These are phyloP conservation scores for Nothobranchius furzeri DNA, from an alignment of 2,113 vertebrate species.

Conservation along the genomic window DNA sequence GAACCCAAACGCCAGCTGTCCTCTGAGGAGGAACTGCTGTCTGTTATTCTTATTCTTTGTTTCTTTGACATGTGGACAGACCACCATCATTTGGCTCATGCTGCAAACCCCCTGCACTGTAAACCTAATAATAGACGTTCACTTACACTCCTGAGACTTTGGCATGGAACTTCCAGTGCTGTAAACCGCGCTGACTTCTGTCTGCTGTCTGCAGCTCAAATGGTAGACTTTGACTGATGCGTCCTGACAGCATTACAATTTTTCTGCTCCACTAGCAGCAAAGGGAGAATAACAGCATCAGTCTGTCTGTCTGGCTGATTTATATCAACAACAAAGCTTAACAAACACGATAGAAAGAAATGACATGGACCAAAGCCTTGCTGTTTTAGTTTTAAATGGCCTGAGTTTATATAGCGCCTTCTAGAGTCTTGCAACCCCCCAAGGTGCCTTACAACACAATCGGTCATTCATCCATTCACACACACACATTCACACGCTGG, in stretches of 20 bases:
- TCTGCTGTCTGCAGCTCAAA: slow-evolving; percentile 20
- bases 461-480: too few species aligned
- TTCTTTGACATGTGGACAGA: slow-evolving; percentile 13
- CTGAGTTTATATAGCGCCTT: too few species aligned
- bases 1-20: slow-evolving; percentile 1
- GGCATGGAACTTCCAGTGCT: slow-evolving; percentile 32
- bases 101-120: slow-evolving; percentile 24
- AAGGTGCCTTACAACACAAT: too few species aligned
- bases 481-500: too few species aligned
- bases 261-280: slow-evolving; percentile 17
- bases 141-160: slow-evolving; percentile 35
- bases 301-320: slow-evolving; percentile 15
- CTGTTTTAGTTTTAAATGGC: too few species aligned
- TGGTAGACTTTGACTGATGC: slow-evolving; percentile 32
- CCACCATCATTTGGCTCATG: neutral
- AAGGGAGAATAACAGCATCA: slow-evolving; percentile 14
- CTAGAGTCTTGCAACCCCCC: too few species aligned
- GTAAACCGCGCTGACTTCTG: slow-evolving; percentile 46
- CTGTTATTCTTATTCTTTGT: neutral
- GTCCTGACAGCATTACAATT: slow-evolving; percentile 17
- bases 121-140: slow-evolving; percentile 53
- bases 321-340: neutral
- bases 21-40: slow-evolving; percentile 24
- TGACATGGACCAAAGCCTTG: neutral
- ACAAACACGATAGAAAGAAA: neutral